phyloP scores from a whole-genome alignment of 2,113 vertebrate species.

The Vombatus ursinus region DNA sequence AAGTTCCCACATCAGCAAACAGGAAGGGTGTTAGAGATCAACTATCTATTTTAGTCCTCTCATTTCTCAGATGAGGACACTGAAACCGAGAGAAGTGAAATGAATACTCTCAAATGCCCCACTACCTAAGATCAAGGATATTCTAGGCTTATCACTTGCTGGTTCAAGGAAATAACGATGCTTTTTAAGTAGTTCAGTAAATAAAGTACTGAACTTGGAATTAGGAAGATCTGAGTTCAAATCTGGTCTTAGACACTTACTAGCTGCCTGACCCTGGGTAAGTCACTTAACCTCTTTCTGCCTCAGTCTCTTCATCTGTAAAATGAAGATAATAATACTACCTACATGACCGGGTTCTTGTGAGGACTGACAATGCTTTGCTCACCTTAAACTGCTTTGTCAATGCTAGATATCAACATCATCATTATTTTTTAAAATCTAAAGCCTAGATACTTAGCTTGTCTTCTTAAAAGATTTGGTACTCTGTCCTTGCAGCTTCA shows the following conservation, averaged over 20 bases:
- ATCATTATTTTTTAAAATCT: background rate
- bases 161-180: background rate
- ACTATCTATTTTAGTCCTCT: background rate
- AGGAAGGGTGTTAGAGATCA: background rate
- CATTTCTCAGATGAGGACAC: background rate
- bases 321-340: background rate
- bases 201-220: background rate
- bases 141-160: background rate
- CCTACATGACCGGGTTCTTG: background rate
- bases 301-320: background rate
- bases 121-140: background rate
- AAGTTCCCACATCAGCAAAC: background rate
- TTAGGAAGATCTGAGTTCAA: background rate
- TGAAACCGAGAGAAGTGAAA: background rate
- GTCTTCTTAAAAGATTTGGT: background rate
- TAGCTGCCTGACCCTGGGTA: background rate
- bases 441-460: background rate
- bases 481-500: background rate
- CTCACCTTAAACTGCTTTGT: background rate
- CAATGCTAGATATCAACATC: background rate
- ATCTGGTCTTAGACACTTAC: background rate
- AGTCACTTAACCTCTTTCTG: background rate
- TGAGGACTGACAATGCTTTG: background rate
- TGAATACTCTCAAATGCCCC: background rate
- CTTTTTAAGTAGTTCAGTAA: background rate